A percentile compares a stretch with the other conserved stretches of the same genome.
phyloP scores from a whole-genome alignment of 2,888 invertebrate genomes.

The Polyploca ridens region DNA sequence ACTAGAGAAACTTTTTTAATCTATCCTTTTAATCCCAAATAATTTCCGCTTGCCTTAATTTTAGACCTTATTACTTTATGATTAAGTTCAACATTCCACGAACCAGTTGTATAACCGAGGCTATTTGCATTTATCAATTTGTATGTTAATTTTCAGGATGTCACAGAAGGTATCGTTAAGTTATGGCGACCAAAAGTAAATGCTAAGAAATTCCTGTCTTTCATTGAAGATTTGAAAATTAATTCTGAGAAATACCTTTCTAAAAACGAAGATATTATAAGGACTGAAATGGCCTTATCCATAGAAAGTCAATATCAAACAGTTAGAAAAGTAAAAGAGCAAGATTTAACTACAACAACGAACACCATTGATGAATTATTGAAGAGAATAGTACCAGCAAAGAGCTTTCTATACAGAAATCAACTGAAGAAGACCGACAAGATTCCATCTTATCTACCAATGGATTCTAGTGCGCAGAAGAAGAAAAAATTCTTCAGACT shows the following conservation, averaged over 20 bases:
- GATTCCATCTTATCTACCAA: constrained; percentile 71
- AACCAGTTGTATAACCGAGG: background rate
- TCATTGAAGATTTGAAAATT: constrained; percentile 63
- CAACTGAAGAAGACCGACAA: constrained; percentile 56
- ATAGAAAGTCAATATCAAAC: constrained; percentile 72
- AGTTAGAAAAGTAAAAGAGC: constrained; percentile 52
- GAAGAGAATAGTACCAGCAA: constrained; percentile 69
- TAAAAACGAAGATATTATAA: constrained; percentile 22
- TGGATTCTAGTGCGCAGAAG: constrained; percentile 67
- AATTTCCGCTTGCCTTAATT: constrained; percentile 18
- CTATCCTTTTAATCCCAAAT: constrained; percentile 18
- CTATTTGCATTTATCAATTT: constrained; percentile 18
- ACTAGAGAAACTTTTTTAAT: constrained; percentile 40
- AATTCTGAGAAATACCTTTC: constrained; percentile 62
- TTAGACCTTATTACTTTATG: background rate
- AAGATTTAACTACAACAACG: constrained; percentile 33
- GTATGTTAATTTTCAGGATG: constrained; percentile 57
- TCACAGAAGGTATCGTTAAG: constrained; percentile 72
- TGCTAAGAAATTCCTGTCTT: constrained; percentile 64
- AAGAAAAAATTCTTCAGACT: constrained; percentile 62
- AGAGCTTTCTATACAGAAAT: constrained; percentile 77
- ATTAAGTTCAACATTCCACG: background rate
- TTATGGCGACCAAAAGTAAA: constrained; percentile 70
- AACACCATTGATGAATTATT: constrained; percentile 69
- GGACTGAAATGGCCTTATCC: constrained; percentile 21